Evolutionary conservation across 1,140 invertebrate genomes (phyloP), one percentile per base, ranked within the genome.

Genomic region (Oreohelix idahoensis): DNA sequence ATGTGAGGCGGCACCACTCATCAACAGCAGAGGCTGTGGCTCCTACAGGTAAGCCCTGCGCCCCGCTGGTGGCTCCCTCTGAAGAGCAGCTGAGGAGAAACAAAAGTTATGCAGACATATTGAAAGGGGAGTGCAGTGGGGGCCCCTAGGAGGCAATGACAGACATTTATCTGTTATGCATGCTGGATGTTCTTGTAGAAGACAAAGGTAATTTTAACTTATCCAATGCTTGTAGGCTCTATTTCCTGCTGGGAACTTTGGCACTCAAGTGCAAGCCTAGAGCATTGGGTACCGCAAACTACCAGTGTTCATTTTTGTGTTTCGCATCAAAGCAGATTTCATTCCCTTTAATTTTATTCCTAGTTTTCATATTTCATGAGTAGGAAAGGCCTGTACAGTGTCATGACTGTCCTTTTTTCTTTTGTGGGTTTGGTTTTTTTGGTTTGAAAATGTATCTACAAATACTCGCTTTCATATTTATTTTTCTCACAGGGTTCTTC

Each of bases 51-150:
- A 91, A 91, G 89, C 58, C 58, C 81, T 38, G 78, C 78, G 36
- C 76, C 76, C 51, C 73, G 82, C 63, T 84, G 77, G 81, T 86
- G 83, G 70, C 53, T 58, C 77, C 66, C 66, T 35, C 74, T 73
- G 75, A 23, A 71, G 23, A 70, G 8, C 15, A 20, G 29, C 20
- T 8, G 42, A 73, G 51, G 35, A n/a, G 42, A 53, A 71, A 66
- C 39, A 85, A 86, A 66, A 89, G 88, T 86, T 91, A 89, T 78
- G 90, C 90, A 29, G 85, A 87, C 70, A 85, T 89, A 73, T 85
- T 90, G 81, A 88, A 87, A 51, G 83, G 84, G 83, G 85, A 84
- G 83, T 85, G 81, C 51, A 85, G 86, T 66, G 88, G 79, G 66
- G 79, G 79, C 58, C 58, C 36, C 58, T 35, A 80, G 79, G 36